A percentile compares a stretch with the other conserved stretches of the same genome.
phyloP scores from a whole-genome alignment of 2,113 vertebrate species.

The Alligator sinensis region DNA sequence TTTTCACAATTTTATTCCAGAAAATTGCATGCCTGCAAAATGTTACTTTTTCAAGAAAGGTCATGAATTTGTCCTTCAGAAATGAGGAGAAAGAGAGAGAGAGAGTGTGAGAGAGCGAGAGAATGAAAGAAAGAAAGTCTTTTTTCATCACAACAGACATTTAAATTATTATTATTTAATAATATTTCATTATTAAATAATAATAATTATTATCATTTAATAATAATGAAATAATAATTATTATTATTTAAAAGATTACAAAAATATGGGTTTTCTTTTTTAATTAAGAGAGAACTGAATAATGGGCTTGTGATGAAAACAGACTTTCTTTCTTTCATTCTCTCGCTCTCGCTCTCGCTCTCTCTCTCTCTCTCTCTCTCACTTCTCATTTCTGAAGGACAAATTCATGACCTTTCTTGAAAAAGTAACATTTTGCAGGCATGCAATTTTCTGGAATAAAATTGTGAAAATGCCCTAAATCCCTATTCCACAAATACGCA shows the following conservation, averaged over 20 bases:
- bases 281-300: not conserved
- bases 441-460: not conserved
- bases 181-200: too few species aligned
- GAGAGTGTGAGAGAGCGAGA: too few species aligned
- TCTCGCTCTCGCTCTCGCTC: rapidly evolving
- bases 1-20: not conserved
- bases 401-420: not conserved
- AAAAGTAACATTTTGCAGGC: not conserved
- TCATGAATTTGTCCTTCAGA: not conserved
- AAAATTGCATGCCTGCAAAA: not conserved
- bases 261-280: not conserved
- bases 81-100: not conserved
- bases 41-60: not conserved
- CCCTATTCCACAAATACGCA: not conserved
- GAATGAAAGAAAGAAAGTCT: not conserved
- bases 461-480: not conserved
- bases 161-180: too few species aligned
- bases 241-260: not conserved
- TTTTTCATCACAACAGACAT: not conserved
- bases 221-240: too few species aligned
- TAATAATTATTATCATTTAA: too few species aligned
- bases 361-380: too few species aligned
- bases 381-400: not conserved
- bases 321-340: not conserved
- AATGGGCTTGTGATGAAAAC: not conserved